phyloP scores from a whole-genome alignment of 2,797 vertebrate species.

The Hybognathus amarus region DNA sequence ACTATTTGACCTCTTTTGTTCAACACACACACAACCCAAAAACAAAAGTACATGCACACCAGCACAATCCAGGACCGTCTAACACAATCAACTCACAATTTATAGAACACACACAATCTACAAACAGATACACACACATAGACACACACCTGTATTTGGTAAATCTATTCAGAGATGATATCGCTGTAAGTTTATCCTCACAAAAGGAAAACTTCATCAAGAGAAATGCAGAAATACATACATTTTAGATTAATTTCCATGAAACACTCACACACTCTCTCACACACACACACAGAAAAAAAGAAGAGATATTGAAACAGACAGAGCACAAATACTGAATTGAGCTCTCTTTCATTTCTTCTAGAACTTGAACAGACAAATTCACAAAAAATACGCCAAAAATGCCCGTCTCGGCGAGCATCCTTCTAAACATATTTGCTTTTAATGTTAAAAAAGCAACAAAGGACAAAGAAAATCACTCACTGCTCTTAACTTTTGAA shows the following conservation, averaged over 20 bases:
- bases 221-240: conserved; percentile 39
- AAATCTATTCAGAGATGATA: conserved; percentile 9
- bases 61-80: too few species aligned
- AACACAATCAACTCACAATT: conserved; percentile 3
- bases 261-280: background rate
- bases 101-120: conserved; percentile 54
- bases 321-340: too few species aligned
- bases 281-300: background rate
- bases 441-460: too few species aligned
- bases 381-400: too few species aligned
- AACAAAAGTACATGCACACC: background rate
- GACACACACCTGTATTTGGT: conserved; percentile 33
- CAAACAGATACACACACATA: conserved; percentile 27
- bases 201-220: conserved; percentile 27
- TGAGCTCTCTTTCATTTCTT: too few species aligned
- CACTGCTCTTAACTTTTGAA: too few species aligned
- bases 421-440: too few species aligned
- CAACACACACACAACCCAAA: background rate
- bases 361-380: too few species aligned
- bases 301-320: too few species aligned
- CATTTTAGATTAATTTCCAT: conserved; percentile 26
- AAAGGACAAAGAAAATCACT: too few species aligned
- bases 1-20: background rate
- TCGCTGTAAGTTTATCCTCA: conserved; percentile 17
- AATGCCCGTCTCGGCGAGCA: too few species aligned